These are phyloP conservation scores for Virgularia gustaviana DNA, from an alignment of 92 coral and sea anemone genomes.

Conservation along the genomic window DNA sequence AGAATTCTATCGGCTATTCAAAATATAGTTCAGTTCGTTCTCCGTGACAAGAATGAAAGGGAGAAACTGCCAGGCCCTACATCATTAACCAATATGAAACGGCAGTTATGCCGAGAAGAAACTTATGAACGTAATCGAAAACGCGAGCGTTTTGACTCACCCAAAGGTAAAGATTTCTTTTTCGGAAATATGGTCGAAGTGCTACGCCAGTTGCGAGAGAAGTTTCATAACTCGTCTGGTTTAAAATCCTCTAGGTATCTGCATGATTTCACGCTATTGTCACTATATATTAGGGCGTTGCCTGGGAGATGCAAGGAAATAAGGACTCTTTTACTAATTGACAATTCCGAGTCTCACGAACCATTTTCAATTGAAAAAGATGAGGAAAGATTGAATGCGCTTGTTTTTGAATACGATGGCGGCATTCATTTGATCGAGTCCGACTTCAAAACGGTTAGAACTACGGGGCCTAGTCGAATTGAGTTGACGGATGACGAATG, in stretches of 20 bases:
- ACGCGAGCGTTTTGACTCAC: slow-evolving; percentile 25
- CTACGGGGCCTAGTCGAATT: slow-evolving; percentile 29
- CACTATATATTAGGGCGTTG: slow-evolving; percentile 9
- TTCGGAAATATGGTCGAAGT: slow-evolving; percentile 20
- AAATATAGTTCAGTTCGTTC: slow-evolving; percentile 14
- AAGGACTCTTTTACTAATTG: slow-evolving; percentile 7
- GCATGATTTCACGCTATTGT: slow-evolving; percentile 12
- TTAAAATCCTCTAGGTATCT: slow-evolving; percentile 23
- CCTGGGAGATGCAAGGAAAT: slow-evolving; percentile 12
- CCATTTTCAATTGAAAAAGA: neutral
- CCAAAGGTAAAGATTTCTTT: slow-evolving; percentile 17
- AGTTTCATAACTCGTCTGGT: slow-evolving; percentile 17
- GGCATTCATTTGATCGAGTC: neutral
- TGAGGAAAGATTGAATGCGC: neutral
- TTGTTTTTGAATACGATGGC: neutral
- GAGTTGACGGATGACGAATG: slow-evolving; percentile 37
- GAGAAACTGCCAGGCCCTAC: slow-evolving; percentile 14
- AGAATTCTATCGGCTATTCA: slow-evolving; percentile 28
- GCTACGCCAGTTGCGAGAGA: slow-evolving; percentile 15
- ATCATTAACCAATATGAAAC: slow-evolving; percentile 16
- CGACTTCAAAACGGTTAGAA: slow-evolving; percentile 27
- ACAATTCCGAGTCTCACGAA: neutral
- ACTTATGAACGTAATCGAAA: slow-evolving; percentile 10
- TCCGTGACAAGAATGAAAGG: neutral
- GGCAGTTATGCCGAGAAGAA: slow-evolving; percentile 35